phyloP scores from a whole-genome alignment of 2,113 vertebrate genomes.

The Silurus meridionalis region DNA sequence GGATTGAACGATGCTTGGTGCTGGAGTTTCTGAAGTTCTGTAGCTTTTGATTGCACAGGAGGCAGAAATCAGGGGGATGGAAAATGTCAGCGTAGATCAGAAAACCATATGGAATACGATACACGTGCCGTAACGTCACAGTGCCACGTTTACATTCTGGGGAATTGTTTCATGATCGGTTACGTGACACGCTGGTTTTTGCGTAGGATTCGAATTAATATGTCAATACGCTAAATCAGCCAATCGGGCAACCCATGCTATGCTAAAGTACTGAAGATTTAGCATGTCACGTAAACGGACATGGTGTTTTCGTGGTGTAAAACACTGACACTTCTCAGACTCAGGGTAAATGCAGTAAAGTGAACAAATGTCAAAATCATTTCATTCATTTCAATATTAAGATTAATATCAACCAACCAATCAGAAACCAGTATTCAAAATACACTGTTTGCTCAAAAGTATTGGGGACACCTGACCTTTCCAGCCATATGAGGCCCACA shows the following conservation, averaged over 20 bases:
- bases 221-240: no score
- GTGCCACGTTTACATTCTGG: background rate
- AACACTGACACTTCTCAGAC: background rate
- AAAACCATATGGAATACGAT: no score
- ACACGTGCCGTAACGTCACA: background rate
- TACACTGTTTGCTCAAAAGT: no score
- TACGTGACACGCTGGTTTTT: background rate
- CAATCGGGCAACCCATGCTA: background rate
- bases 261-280: background rate
- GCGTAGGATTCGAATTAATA: background rate
- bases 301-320: background rate
- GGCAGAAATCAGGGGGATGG: background rate
- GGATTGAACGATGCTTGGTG: no score
- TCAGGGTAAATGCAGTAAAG: background rate
- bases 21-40: background rate
- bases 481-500: no score
- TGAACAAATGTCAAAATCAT: background rate
- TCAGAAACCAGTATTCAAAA: background rate
- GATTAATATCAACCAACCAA: background rate
- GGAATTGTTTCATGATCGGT: background rate
- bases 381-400: background rate
- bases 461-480: no score
- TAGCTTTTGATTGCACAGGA: background rate
- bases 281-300: background rate
- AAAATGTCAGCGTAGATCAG: no score